phyloP scores from a whole-genome alignment of 2,797 vertebrate species.

The Syngnathus rostellatus region DNA sequence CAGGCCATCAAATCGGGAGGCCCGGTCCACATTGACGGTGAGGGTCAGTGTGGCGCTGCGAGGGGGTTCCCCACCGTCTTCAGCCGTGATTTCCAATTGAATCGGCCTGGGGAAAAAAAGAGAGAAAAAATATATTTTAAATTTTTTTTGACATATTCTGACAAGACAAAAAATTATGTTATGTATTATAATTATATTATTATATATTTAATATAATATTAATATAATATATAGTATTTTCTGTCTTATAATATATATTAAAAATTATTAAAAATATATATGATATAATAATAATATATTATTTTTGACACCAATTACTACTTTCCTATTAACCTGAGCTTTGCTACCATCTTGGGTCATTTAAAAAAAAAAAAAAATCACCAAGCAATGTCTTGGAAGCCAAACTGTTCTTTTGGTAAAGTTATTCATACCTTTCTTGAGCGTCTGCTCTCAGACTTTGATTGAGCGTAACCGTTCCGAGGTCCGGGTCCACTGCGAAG shows the following conservation, averaged over 20 bases:
- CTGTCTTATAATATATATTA: too few species aligned
- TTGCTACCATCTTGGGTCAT: neutral
- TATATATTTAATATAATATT: too few species aligned
- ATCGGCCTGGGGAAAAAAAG: neutral
- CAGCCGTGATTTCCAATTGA: slow-evolving; percentile 66
- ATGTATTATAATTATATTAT: too few species aligned
- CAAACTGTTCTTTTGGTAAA: neutral
- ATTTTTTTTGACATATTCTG: too few species aligned
- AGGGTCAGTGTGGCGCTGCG: slow-evolving; percentile 67
- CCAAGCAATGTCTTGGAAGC: neutral
- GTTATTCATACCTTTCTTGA: slow-evolving; percentile 47
- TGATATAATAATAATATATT: too few species aligned
- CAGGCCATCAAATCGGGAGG: slow-evolving; percentile 52
- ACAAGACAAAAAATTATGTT: too few species aligned
- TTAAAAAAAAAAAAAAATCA: neutral
- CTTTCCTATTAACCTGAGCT: neutral
- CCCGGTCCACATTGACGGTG: slow-evolving; percentile 63
- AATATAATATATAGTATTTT: too few species aligned
- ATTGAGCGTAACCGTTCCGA: slow-evolving; percentile 74
- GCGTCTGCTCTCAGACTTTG: slow-evolving; percentile 46
- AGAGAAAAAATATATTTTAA: neutral
- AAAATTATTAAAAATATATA: too few species aligned
- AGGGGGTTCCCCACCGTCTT: slow-evolving; percentile 74
- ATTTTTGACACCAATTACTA: neutral
- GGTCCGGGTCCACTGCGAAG: slow-evolving; percentile 69